A percentile compares a stretch with the other conserved stretches of the same genome.
phyloP scores from a whole-genome alignment of 2,113 vertebrate species.

The Potamarius usumacintae region DNA sequence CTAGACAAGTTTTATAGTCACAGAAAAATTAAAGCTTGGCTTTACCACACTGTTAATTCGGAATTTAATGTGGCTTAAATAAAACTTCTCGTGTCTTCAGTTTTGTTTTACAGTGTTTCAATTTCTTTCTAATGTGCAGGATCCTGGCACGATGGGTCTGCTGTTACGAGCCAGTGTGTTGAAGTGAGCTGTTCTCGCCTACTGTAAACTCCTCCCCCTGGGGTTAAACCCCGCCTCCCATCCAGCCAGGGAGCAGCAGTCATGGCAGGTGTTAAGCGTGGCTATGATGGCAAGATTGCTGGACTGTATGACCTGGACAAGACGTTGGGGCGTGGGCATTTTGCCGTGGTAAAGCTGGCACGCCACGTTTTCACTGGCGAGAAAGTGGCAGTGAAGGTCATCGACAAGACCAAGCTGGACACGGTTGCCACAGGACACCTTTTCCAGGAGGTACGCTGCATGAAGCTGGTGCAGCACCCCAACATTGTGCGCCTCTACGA shows the following conservation, averaged over 20 bases:
- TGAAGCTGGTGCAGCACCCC: slow-evolving; percentile 97
- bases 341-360: slow-evolving; percentile 95
- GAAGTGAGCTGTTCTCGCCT: slow-evolving; percentile 29
- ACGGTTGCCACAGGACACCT: slow-evolving; percentile 92
- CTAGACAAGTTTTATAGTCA: neutral
- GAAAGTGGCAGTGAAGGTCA: slow-evolving; percentile 97
- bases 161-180: slow-evolving; percentile 34
- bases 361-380: slow-evolving; percentile 97
- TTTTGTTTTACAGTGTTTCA: neutral
- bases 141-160: slow-evolving; percentile 33
- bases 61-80: neutral
- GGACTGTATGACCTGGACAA: slow-evolving; percentile 97
- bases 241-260: slow-evolving; percentile 71
- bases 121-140: slow-evolving; percentile 17
- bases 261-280: slow-evolving; percentile 97
- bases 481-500: slow-evolving; percentile 97
- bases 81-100: neutral
- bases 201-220: slow-evolving; percentile 34
- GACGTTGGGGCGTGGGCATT: slow-evolving; percentile 94
- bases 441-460: slow-evolving; percentile 97
- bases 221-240: slow-evolving; percentile 50
- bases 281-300: slow-evolving; percentile 96
- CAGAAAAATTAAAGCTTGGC: neutral
- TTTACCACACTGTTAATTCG: neutral
- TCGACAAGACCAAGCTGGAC: slow-evolving; percentile 98